Base-by-base conservation (phyloP, 2,797 vertebrate genomes). In the Danio choprae region DNA sequence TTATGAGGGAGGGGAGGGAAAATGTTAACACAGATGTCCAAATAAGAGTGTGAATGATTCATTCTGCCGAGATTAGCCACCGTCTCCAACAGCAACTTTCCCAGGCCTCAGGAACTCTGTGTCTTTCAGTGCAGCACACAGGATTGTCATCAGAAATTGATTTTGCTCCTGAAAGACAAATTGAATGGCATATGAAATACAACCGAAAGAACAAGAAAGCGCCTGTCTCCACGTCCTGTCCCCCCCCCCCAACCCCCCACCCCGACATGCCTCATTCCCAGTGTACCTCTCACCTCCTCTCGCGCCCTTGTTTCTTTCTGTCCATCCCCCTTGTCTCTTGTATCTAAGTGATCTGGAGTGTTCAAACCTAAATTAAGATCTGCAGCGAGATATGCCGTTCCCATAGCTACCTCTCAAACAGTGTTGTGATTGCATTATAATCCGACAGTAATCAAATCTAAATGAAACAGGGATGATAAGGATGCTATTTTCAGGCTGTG, bases 321-420 rank as follows among this genome's bases (percentile, higher is more conserved):
- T 94, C 94, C 95, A 95, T 90, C 81, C 95, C 86, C 89, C 70
- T 75, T 92, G 95, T 96, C 95, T 98, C 96, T 97, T 95, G 96
- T 96, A 98, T 98, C 97, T 97, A 97, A 97, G 97, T 96, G 95
- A 98, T 97, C 97, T 96, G 94, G 95, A 98, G 97, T 99, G 96
- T 97, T 98, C 98, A 97, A 97, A 99, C 96, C 98, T 98, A 98
- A 98, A 99, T 99, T 98, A 99, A 98, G 98, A 99, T 99, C 96
- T 96, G 96, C 93, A 95, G 96, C 94, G 95, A 97, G 98, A 99
- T 99, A 98, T 98, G 97, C 96, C 94, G 98, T 99, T 98, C 96
- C 98, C 97, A 98, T 99, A 96, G 98, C 96, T 97, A 98, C 97
- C 93, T 95, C 96, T 98, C 96, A 97, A 97, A 97, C 96, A 96